These are phyloP conservation scores for Poecile montanus DNA, from an alignment of 2,797 vertebrate genomes.

Conservation along the genomic window DNA sequence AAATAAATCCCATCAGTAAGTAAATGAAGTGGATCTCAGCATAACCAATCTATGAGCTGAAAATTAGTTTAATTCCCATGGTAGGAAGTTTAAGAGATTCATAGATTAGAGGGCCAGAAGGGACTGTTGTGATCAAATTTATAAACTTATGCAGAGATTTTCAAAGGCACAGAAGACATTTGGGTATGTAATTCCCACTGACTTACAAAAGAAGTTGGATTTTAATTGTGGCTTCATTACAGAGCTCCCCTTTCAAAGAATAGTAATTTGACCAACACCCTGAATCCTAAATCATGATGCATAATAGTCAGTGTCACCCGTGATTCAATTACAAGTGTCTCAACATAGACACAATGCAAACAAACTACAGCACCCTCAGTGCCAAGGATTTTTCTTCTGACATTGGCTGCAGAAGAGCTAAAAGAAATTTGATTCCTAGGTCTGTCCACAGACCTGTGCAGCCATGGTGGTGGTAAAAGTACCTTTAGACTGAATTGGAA, in stretches of 20 bases:
- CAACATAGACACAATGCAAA: background rate
- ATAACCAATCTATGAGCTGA: conserved; percentile 64
- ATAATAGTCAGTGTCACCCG: background rate
- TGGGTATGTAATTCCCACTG: background rate
- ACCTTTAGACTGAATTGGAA: background rate
- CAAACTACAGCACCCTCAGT: background rate
- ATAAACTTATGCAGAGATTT: conserved; percentile 49
- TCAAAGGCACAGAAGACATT: conserved; percentile 60
- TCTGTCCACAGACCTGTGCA: background rate
- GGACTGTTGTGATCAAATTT: conserved; percentile 57
- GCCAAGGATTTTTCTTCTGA: background rate
- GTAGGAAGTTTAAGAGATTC: conserved; percentile 57
- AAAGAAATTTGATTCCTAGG: background rate
- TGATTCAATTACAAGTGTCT: background rate
- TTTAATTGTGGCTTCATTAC: background rate
- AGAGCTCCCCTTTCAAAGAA: background rate
- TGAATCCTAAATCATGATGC: background rate
- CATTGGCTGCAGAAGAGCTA: background rate
- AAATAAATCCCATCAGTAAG: conserved; percentile 69
- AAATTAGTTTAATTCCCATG: conserved; percentile 66
- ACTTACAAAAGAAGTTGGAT: background rate
- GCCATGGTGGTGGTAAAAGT: background rate
- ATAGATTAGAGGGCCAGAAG: conserved; percentile 42
- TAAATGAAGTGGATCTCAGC: conserved; percentile 73
- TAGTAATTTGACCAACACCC: background rate